phyloP scores from a whole-genome alignment of 2,888 invertebrate genomes.

The Caradrina clavipalpis region DNA sequence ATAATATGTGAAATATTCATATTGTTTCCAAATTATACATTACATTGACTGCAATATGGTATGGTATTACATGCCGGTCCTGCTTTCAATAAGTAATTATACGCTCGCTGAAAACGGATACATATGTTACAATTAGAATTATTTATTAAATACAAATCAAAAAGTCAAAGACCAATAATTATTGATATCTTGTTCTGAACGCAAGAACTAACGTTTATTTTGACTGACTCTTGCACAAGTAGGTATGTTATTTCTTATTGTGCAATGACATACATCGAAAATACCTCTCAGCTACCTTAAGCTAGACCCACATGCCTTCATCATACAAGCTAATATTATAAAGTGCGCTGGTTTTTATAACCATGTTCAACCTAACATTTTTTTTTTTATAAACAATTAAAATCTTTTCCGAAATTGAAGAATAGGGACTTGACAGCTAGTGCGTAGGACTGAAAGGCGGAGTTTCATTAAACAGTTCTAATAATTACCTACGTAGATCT shows the following conservation, averaged over 20 bases:
- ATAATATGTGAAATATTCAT: slow-evolving; percentile 28
- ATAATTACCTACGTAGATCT: too few species aligned
- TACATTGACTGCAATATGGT: slow-evolving; percentile 25
- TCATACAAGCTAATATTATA: too few species aligned
- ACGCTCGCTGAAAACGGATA: slow-evolving; percentile 18
- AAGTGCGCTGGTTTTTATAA: not conserved
- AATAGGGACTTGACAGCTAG: not conserved
- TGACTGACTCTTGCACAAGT: too few species aligned
- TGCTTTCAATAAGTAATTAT: slow-evolving; percentile 39
- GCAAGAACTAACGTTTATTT: too few species aligned
- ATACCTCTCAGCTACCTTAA: too few species aligned
- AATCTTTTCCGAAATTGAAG: not conserved
- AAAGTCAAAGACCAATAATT: too few species aligned
- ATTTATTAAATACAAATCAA: not conserved
- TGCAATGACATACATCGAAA: too few species aligned
- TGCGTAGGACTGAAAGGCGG: not conserved
- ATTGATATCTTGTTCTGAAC: too few species aligned
- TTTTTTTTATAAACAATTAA: too few species aligned
- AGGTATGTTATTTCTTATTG: too few species aligned
- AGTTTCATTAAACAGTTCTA: not conserved
- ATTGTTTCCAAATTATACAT: slow-evolving; percentile 31
- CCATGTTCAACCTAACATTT: too few species aligned
- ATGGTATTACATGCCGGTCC: slow-evolving; percentile 32
- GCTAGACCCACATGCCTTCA: too few species aligned
- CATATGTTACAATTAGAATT: slow-evolving; percentile 6